Evolutionary conservation across 1,140 invertebrate species (phyloP), one percentile per base, ranked within the genome.

Genomic region (Tetramorium alpestre): DNA sequence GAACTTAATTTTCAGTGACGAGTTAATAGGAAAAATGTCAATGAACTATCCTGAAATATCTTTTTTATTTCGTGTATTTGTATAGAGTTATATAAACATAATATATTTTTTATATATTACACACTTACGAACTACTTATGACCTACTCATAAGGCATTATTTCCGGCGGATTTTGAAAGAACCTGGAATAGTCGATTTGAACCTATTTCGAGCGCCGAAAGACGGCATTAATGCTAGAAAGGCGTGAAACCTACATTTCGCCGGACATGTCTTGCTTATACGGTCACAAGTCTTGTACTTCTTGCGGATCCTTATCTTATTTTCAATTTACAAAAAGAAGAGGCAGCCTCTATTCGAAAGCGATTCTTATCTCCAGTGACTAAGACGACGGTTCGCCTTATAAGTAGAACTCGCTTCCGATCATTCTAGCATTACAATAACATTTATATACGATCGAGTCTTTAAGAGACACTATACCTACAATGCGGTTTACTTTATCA

Each of bases 1-100:
- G 1, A 56, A 56, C 33, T 81, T 58, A 64, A 64, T 33, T 67
- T 41, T 64, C 56, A 67, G 6, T 51, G 10, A 64, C 47, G n/a
- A 49, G 8, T 51, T 65, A 33, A 65, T 58, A 72, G 22, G 49
- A 81, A 81, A 75, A 56, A 70, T 44, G n/a, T 44, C 11, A 44
- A 38, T 67, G 8, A 18, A 69, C n/a, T 86, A 33, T 49, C 22
- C n/a, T 62, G n/a, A 33, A 75, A 7, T 62, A 4, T 54, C 18
- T 54, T 54, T 58, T 5, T 89, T 78, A 25, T 47, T 89, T 75
- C 75, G 58, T 77, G 73, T 87, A 65, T 88, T 33, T 90, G 84
- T 90, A 88, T 88, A 84, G 77, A 88, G 69, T 87, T 88, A 90
- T 91, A 91, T 91, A 91, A 91, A 91, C 69, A 60, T 90, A 90